Base-by-base conservation (phyloP, 2,113 vertebrate genomes). In the Hypomesus transpacificus region DNA sequence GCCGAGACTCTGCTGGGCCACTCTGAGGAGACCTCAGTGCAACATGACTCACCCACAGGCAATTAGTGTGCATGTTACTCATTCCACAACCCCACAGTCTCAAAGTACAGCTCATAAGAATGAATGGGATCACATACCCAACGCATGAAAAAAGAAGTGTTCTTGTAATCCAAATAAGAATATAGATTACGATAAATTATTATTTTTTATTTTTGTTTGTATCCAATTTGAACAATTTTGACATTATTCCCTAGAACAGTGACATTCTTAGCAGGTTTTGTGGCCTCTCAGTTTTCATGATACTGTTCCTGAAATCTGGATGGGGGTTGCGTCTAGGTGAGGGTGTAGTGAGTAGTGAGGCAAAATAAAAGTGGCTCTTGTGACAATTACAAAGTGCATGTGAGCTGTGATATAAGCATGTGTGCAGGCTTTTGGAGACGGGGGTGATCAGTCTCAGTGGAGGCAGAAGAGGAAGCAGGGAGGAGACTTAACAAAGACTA, bases 401-500 rank as follows among this genome's bases (percentile, higher is more conserved):
- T 3, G 74, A 66, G 75, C 54, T 82, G 82, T 81, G 80, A 46
- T 75, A 85, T 84, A 81, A 81, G 82, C 80, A 73, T 81, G 74
- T 51, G 79, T 73, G 83, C 82, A 80, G 80, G 85, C 82, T 71
- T 78, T 46, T 70, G 77, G 80, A 73, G 76, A 76, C 62, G 79
- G 75, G 54, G 84, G 87, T 88, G 78, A 92, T 92, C 87, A 71
- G 87, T 91, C 87, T 91, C 88, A 51, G 63, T 71, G 57, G 2
- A 75, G 83, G 76, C 86, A 74, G 82, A 69, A 75, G 86, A 50
- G 78, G 83, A 74, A 79, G 81, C 72, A 75, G 60, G 68, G 74
- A 54, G 85, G 70, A 21, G 71, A 72, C 66, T 83, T 89, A 91
- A 90, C 88, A 86, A 91, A 91, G 89, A 91, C 84, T 80, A 86